phyloP scores from a whole-genome alignment of 2,797 vertebrate species.

The Sarcophilus harrisii region DNA sequence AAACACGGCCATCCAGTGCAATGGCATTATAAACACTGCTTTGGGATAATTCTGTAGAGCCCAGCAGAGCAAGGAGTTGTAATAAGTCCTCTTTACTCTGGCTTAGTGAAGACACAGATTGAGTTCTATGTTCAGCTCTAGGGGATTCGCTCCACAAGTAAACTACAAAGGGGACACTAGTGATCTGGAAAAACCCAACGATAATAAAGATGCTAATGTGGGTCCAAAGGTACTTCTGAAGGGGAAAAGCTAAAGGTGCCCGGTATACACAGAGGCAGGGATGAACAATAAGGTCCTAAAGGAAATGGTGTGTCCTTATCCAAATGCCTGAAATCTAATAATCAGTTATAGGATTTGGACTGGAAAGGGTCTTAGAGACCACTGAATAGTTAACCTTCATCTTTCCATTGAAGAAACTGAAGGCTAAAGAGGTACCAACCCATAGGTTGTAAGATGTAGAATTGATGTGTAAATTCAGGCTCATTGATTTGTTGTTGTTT shows the following conservation, averaged over 20 bases:
- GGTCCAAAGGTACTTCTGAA: neutral
- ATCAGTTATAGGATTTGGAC: neutral
- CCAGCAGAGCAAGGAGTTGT: slow-evolving; percentile 72
- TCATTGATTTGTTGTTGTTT: neutral
- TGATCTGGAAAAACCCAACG: slow-evolving; percentile 15
- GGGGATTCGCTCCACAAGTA: slow-evolving; percentile 50
- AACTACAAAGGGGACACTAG: slow-evolving; percentile 21
- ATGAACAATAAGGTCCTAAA: neutral
- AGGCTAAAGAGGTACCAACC: neutral
- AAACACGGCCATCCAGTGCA: slow-evolving; percentile 60
- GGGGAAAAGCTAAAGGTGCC: neutral
- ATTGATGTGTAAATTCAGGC: neutral
- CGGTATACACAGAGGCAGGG: neutral
- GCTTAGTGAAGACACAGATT: slow-evolving; percentile 44
- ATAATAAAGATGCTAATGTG: neutral
- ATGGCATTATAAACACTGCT: slow-evolving; percentile 74
- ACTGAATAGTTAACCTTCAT: neutral
- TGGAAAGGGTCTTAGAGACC: rapidly evolving
- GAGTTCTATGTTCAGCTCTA: slow-evolving; percentile 46
- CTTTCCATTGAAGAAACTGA: neutral
- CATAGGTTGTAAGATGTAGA: neutral
- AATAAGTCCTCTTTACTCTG: slow-evolving; percentile 72
- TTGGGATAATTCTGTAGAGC: slow-evolving; percentile 74
- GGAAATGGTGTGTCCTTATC: no score
- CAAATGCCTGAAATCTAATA: neutral